Conservation (phyloP, 2,113 vertebrate genomes). For the Mionectes macconnelli region DNA sequence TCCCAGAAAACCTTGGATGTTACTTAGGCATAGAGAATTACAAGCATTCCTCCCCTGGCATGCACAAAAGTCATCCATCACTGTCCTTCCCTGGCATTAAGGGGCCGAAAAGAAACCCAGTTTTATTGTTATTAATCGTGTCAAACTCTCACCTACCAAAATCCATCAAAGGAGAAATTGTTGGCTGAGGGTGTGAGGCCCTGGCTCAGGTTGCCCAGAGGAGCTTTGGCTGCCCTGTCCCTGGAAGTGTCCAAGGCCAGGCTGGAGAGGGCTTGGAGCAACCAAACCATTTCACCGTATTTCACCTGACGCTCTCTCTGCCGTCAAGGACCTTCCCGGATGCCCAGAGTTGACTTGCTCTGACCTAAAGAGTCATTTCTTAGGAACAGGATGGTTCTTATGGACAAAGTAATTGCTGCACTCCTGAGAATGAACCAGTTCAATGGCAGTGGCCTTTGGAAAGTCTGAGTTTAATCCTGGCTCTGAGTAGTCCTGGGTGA, state of each 20-base stretch:
- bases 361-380: neutral
- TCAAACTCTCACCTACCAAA: neutral
- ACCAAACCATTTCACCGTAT: fast-evolving
- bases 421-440: neutral
- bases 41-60: neutral
- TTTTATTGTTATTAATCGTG: neutral
- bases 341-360: neutral
- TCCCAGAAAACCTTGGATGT: neutral
- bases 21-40: neutral
- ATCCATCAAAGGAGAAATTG: neutral
- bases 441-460: neutral
- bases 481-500: neutral
- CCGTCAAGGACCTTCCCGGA: neutral
- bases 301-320: neutral
- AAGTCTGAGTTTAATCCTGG: slow-evolving; percentile 44
- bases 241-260: neutral
- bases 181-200: neutral
- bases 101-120: neutral
- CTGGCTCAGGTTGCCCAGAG: neutral
- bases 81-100: fast-evolving
- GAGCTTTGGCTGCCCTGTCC: neutral
- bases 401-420: neutral
- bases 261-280: neutral
- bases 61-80: neutral
- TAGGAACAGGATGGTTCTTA: neutral